Conservation (phyloP, 2,888 invertebrate species). For the Petrolisthes cinctipes region DNA sequence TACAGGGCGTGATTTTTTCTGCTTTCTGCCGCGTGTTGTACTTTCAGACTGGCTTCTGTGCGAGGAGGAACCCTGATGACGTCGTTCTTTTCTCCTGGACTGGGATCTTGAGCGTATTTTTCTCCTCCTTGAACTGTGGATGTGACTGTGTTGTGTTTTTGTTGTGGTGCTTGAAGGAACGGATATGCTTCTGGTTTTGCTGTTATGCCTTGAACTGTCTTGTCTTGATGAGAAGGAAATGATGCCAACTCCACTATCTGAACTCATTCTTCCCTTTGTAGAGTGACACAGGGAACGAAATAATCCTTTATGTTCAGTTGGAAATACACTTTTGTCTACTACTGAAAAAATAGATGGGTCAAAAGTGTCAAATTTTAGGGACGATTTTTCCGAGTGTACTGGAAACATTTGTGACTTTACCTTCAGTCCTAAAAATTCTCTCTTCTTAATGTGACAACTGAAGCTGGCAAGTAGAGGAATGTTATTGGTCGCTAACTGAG, state of each 20-base stretch:
- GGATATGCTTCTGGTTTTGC: not conserved
- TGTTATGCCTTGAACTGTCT: not conserved
- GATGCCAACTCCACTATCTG: not conserved
- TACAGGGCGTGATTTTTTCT: too few species aligned
- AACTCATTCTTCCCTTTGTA: not conserved
- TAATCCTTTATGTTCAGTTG: constrained; percentile 32
- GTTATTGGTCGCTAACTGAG: constrained; percentile 14
- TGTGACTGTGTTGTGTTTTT: not conserved
- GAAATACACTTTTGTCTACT: too few species aligned
- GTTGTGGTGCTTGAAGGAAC: not conserved
- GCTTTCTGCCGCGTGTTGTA: too few species aligned
- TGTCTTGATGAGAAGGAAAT: not conserved
- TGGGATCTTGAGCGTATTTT: constrained; percentile 1
- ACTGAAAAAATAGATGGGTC: too few species aligned
- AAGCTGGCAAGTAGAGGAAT: constrained; percentile 30
- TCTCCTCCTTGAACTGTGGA: not conserved
- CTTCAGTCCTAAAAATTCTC: constrained; percentile 35
- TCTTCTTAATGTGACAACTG: constrained; percentile 24
- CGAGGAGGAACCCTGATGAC: too few species aligned
- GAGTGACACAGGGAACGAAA: constrained; percentile 33
- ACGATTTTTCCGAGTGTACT: too few species aligned
- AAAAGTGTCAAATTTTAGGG: too few species aligned
- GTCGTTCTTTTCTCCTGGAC: not conserved
- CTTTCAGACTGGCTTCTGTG: too few species aligned
- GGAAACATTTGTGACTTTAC: constrained; percentile 2